Percentiles rank a stretch among this genome's conserved stretches.
phyloP scores from a whole-genome alignment of 2,888 invertebrate genomes.

The Melinaea marsaeus region DNA sequence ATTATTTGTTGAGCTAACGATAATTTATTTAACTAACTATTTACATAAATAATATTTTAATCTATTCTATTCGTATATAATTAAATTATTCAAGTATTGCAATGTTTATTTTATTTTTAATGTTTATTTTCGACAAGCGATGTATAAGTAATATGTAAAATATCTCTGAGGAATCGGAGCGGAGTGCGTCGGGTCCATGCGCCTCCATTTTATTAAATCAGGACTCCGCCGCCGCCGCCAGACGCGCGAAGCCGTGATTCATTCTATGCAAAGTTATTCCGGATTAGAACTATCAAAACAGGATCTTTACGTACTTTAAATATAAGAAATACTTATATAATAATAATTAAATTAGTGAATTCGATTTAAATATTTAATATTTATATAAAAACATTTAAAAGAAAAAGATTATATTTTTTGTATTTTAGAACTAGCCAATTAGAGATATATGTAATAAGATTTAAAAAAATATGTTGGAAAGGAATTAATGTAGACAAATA shows the following conservation, averaged over 20 bases:
- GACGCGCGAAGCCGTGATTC: constrained; percentile 59
- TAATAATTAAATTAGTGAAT: no score
- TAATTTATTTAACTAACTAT: no score
- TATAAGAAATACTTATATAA: neutral
- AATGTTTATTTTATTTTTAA: no score
- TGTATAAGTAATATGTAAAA: constrained; percentile 44
- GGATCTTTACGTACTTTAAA: constrained; percentile 21
- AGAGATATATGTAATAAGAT: neutral
- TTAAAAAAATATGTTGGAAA: neutral
- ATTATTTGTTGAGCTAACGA: no score
- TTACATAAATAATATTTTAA: no score
- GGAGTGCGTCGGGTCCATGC: constrained; percentile 44
- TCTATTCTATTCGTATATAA: no score
- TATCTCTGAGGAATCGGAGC: constrained; percentile 39
- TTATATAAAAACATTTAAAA: no score
- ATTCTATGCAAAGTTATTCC: constrained; percentile 71
- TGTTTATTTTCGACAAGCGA: constrained; percentile 29
- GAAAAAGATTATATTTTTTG: no score
- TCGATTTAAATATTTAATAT: no score
- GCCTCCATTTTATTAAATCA: constrained; percentile 69
- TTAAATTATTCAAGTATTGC: no score
- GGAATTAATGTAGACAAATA: no score
- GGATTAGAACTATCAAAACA: constrained; percentile 56
- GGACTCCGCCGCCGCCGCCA: constrained; percentile 52
- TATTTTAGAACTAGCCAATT: no score